Conservation (phyloP, 2,797 vertebrate genomes). For the Valencia hispanica region DNA sequence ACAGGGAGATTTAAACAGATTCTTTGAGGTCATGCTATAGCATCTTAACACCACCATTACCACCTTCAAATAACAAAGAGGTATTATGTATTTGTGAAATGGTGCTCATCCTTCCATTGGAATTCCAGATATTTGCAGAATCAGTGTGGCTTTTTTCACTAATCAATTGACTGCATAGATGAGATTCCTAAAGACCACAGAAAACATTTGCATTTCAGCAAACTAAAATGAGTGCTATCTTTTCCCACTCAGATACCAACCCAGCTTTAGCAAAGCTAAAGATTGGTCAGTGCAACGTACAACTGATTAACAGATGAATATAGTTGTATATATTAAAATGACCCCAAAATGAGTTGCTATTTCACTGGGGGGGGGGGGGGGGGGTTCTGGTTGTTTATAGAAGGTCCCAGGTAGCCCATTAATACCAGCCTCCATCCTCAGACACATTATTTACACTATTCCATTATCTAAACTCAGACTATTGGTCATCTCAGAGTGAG, state of each 20-base stretch:
- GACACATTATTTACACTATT: conserved; percentile 93
- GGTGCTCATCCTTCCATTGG: neutral
- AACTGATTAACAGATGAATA: conserved; percentile 70
- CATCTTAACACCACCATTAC: too few species aligned
- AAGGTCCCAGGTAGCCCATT: conserved; percentile 71
- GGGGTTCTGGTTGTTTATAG: conserved; percentile 55
- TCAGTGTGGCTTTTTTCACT: neutral
- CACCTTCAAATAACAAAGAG: too few species aligned
- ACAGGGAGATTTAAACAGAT: too few species aligned
- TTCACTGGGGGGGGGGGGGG: too few species aligned
- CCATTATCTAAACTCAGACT: conserved; percentile 86
- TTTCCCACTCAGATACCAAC: conserved; percentile 39
- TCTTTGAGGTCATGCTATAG: too few species aligned
- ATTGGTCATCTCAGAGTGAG: conserved; percentile 95
- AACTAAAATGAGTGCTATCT: conserved; percentile 5
- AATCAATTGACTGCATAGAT: neutral
- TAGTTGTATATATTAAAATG: too few species aligned
- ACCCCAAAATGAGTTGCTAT: conserved; percentile 47
- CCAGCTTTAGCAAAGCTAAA: conserved; percentile 60
- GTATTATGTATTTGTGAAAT: too few species aligned
- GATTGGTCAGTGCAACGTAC: conserved; percentile 14
- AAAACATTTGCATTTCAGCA: too few species aligned
- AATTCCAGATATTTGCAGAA: neutral
- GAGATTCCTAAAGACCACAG: too few species aligned
- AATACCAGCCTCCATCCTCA: conserved; percentile 80